Evolutionary conservation across 2,888 invertebrate genomes (phyloP), one percentile per base, ranked within the genome.

Genomic region (Drosophila suboccidentalis): DNA sequence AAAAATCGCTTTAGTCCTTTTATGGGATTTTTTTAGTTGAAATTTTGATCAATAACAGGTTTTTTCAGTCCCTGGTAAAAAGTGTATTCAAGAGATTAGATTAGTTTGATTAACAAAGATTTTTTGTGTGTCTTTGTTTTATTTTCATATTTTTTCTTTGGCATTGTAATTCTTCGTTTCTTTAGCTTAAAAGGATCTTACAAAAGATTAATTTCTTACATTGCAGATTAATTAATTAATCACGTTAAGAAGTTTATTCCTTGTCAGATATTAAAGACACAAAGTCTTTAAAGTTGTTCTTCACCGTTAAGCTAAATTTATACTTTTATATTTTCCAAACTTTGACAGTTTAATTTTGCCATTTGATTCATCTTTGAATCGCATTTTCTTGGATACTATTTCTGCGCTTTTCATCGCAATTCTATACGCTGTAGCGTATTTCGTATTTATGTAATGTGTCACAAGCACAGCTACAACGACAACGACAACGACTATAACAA

Each of bases 391-490:
- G 63, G 53, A 34, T 51, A 41, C 29, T 54, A 63, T 46, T 32
- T 6, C 15, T 17, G 34, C 15, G 32, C 36, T 58, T 49, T 49
- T 41, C 46, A 29, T 32, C 38, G 19, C 53, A 38, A 51, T 57
- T 34, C n/a, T 46, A 32, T 44, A 36, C 29, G 34, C 17, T 51
- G 15, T 49, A 13, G 54, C 34, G 57, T 36, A 41, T 58, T 54
- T 58, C 15, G 43, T 59, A 66, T 78, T 77, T 77, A 78, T 77
- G 71, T 77, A 67, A 77, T 75, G 59, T 61, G 63, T 47, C 71
- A 53, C 58, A 50, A 47, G 41, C 38, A 57, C 53, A 73, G 15
- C 50, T 38, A 44, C 38, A 63, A 38, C 17, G 49, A 26, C 32
- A 57, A 38, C 17, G 49, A 19, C 32, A 57, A 26, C 47, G 44